These are phyloP conservation scores for Amazona guildingii DNA, from an alignment of 2,113 vertebrate genomes.

Conservation along the genomic window DNA sequence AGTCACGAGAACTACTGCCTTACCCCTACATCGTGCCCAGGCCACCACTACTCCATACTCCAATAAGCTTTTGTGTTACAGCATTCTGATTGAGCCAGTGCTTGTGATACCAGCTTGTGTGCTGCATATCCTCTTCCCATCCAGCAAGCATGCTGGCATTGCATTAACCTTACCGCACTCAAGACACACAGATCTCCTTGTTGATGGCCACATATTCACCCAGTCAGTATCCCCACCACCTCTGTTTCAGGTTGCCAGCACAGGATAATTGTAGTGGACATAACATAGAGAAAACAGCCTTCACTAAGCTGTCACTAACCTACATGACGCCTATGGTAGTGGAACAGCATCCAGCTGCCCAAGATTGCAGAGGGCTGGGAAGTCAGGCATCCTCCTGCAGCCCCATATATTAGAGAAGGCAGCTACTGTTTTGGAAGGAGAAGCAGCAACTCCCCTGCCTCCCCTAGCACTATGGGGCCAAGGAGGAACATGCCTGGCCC, in stretches of 20 bases:
- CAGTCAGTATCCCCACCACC: background rate
- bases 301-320: background rate
- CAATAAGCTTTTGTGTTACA: background rate
- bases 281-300: background rate
- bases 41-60: background rate
- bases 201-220: background rate
- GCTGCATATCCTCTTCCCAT: background rate
- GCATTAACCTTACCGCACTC: background rate
- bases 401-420: background rate
- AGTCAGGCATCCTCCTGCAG: background rate
- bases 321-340: background rate
- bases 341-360: background rate
- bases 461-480: fast-evolving
- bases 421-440: background rate
- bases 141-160: fast-evolving
- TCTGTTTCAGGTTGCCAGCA: background rate
- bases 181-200: background rate
- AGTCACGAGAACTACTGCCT: background rate
- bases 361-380: background rate
- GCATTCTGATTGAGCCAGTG: background rate
- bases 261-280: background rate
- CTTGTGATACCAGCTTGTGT: background rate
- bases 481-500: background rate
- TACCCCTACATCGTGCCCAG: fast-evolving
- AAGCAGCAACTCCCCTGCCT: background rate